phyloP scores from a whole-genome alignment of 2,113 vertebrate species.

The Steatornis caripensis region DNA sequence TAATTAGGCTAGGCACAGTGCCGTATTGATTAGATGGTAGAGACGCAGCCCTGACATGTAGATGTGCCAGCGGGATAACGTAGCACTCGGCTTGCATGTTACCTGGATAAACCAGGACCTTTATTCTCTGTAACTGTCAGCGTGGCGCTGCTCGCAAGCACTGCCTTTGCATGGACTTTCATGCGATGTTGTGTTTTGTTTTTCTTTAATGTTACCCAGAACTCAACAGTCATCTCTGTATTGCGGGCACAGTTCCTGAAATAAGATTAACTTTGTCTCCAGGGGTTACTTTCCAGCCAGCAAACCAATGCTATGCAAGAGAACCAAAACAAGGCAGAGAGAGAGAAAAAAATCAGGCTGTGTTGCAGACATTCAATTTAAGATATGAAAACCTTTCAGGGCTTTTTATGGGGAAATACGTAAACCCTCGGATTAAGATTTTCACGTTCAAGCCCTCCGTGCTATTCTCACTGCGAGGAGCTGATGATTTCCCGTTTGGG shows the following conservation, averaged over 20 bases:
- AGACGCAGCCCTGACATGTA: background rate
- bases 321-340: background rate
- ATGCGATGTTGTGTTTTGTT: background rate
- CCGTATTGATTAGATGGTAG: background rate
- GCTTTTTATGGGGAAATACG: background rate
- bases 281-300: constrained; percentile 24
- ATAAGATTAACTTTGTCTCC: constrained; percentile 41
- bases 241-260: constrained; percentile 9
- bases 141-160: background rate
- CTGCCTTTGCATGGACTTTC: background rate
- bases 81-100: background rate
- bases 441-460: background rate
- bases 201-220: constrained; percentile 10
- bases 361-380: background rate
- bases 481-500: background rate
- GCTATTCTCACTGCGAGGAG: background rate
- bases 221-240: background rate
- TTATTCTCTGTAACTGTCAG: background rate
- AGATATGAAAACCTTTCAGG: background rate
- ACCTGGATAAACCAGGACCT: background rate
- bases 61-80: background rate
- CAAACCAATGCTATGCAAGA: background rate
- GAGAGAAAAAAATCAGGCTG: background rate
- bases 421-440: background rate
- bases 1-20: background rate